A percentile compares a stretch with the other conserved stretches of the same genome.
These are phyloP conservation scores for Galagoides demidoff DNA, from an alignment of 2,797 vertebrate genomes.

Conservation along the genomic window DNA sequence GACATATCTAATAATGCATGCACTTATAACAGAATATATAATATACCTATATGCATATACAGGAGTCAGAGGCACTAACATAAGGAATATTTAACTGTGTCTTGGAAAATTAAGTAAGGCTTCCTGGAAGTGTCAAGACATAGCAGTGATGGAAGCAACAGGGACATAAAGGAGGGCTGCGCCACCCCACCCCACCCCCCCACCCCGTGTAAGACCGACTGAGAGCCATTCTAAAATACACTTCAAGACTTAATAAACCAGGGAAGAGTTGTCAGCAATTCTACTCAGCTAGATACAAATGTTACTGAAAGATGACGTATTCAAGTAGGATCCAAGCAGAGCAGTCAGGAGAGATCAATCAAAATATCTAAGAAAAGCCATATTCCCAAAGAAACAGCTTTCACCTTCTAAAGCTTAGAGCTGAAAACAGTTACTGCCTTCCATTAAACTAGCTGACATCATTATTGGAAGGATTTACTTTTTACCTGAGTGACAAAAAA, in stretches of 20 bases:
- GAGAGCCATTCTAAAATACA: not conserved
- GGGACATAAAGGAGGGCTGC: not conserved
- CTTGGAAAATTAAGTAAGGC: not conserved
- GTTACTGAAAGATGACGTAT: not conserved
- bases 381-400: not conserved
- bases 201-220: not conserved
- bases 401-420: not conserved
- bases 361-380: not conserved
- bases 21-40: not conserved
- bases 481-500: constrained; percentile 48
- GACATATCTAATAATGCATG: not conserved
- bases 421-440: not conserved
- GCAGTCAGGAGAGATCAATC: not conserved
- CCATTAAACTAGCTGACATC: not conserved
- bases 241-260: not conserved
- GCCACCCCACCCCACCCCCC: no score
- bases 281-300: not conserved
- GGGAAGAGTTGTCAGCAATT: not conserved
- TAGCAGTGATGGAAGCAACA: not conserved
- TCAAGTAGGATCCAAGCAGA: not conserved
- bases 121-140: not conserved
- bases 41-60: not conserved
- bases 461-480: constrained; percentile 20
- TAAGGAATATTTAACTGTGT: not conserved
- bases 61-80: not conserved